These are phyloP conservation scores for Pelvicachromis taeniatus DNA, from an alignment of 2,113 vertebrate genomes.

Conservation along the genomic window DNA sequence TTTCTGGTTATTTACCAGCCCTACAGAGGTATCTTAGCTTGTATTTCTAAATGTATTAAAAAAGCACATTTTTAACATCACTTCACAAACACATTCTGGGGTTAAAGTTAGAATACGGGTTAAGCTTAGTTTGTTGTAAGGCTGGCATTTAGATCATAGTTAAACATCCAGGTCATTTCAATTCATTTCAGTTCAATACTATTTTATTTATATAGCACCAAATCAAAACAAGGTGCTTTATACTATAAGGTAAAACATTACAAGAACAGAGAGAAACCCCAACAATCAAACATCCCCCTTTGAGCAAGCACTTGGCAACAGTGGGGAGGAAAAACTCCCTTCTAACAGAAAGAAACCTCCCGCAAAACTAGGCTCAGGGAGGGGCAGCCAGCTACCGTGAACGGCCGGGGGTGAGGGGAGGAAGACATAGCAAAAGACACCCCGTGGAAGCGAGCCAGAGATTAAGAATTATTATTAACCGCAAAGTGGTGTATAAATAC, in stretches of 20 bases:
- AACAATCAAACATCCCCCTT: neutral
- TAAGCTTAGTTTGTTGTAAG: neutral
- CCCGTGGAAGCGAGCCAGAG: neutral
- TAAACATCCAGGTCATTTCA: neutral
- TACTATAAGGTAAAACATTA: neutral
- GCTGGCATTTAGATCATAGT: neutral
- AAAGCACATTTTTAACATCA: neutral
- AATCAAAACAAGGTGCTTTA: neutral
- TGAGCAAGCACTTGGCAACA: neutral
- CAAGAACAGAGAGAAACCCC: neutral
- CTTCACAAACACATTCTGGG: neutral
- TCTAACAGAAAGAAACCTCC: neutral
- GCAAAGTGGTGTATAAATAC: neutral
- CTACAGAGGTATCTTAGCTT: neutral
- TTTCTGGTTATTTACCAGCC: neutral
- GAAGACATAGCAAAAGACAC: neutral
- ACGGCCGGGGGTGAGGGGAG: neutral
- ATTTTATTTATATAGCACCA: neutral
- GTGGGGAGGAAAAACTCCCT: neutral
- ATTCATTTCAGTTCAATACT: neutral
- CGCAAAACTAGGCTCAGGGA: neutral
- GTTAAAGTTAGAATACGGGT: neutral
- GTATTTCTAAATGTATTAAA: neutral
- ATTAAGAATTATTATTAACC: neutral
- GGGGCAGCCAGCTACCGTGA: neutral